Percentiles rank a stretch among this genome's conserved stretches.
These are phyloP conservation scores for Zootermopsis nevadensis DNA, from an alignment of 2,888 invertebrate genomes.

Conservation along the genomic window DNA sequence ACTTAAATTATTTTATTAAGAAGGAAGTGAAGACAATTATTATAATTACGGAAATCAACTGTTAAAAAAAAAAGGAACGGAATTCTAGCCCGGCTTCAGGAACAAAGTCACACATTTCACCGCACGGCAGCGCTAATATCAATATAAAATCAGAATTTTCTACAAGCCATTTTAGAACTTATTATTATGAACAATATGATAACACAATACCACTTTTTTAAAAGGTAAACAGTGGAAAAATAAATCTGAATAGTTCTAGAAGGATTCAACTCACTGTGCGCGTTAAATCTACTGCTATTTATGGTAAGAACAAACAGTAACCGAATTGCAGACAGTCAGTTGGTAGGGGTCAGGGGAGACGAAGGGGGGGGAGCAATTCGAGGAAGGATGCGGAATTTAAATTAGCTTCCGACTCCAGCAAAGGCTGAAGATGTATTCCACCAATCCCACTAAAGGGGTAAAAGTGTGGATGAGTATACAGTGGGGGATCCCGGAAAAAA, in stretches of 20 bases:
- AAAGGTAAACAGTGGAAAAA: not conserved
- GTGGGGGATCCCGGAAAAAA: constrained; percentile 13
- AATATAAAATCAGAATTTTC: too few species aligned
- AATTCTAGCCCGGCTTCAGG: too few species aligned
- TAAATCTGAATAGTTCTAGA: not conserved
- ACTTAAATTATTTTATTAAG: too few species aligned
- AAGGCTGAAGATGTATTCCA: constrained; percentile 43
- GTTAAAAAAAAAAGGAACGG: too few species aligned
- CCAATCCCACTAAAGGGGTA: constrained; percentile 9
- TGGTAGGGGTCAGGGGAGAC: not conserved
- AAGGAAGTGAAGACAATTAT: too few species aligned
- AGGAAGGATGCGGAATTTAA: constrained; percentile 49
- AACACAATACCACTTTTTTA: too few species aligned
- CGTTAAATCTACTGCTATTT: too few species aligned
- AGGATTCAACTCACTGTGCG: not conserved
- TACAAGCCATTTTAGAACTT: too few species aligned
- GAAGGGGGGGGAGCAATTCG: constrained; percentile 32
- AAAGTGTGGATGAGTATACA: constrained; percentile 7
- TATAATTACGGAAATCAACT: too few species aligned
- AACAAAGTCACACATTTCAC: too few species aligned
- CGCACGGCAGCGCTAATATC: too few species aligned
- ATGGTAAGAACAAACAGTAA: not conserved
- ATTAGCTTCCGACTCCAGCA: constrained; percentile 40
- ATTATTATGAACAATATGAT: too few species aligned
- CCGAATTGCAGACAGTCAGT: not conserved